A percentile compares a stretch with the other conserved stretches of the same genome.
These are phyloP conservation scores for Lepidothrix coronata DNA, from an alignment of 2,113 vertebrate species.

Conservation along the genomic window DNA sequence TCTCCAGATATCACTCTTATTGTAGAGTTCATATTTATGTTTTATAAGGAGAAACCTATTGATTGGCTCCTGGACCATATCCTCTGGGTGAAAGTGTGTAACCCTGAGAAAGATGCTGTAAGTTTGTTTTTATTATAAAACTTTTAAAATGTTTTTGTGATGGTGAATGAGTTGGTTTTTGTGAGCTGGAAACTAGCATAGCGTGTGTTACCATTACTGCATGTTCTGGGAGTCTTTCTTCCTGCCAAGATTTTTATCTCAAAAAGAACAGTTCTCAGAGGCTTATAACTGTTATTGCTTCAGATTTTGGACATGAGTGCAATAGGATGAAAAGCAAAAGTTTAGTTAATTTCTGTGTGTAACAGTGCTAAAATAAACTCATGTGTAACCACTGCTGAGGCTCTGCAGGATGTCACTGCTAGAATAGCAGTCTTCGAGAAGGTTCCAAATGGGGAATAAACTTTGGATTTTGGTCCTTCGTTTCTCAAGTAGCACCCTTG, in stretches of 20 bases:
- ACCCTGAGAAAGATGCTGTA: slow-evolving; percentile 98
- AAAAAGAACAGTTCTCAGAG: not conserved
- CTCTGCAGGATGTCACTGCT: not conserved
- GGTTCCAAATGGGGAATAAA: not conserved
- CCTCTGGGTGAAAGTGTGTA: slow-evolving; percentile 99
- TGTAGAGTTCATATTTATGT: slow-evolving; percentile 99
- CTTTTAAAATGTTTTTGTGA: not conserved
- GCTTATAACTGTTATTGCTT: not conserved
- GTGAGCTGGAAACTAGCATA: not conserved
- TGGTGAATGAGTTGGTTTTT: not conserved
- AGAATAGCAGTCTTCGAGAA: not conserved
- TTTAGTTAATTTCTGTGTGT: not conserved
- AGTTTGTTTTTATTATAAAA: slow-evolving; percentile 51
- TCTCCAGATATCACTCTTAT: slow-evolving; percentile 95
- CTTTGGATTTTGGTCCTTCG: not conserved
- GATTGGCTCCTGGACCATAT: slow-evolving; percentile 98
- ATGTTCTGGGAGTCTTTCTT: not conserved
- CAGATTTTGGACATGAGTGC: not conserved
- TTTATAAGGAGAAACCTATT: slow-evolving; percentile 98
- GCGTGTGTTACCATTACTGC: not conserved
- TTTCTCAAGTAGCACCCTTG: not conserved
- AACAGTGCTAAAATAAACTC: not conserved
- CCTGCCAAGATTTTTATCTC: not conserved
- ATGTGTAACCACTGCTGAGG: fast-evolving
- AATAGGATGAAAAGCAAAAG: not conserved